Percentiles rank a stretch among this genome's conserved stretches.
phyloP scores from a whole-genome alignment of 2,113 vertebrate genomes.

The Vireo altiloquus region DNA sequence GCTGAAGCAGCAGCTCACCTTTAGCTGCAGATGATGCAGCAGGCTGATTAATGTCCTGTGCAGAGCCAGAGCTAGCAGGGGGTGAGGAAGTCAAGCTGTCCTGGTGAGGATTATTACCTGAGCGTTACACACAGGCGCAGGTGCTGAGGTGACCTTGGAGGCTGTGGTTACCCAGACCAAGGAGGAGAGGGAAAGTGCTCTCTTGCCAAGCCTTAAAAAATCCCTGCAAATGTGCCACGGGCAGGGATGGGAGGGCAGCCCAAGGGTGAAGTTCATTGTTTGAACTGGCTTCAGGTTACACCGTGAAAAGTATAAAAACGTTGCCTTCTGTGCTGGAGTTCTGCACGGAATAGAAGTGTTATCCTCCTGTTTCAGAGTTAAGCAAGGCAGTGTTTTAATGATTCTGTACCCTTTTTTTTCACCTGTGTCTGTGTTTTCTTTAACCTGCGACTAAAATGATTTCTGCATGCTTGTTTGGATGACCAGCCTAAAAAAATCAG shows the following conservation, averaged over 20 bases:
- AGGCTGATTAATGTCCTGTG: background rate
- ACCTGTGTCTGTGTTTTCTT: background rate
- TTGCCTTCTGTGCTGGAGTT: background rate
- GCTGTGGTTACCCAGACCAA: background rate
- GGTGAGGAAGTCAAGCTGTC: background rate
- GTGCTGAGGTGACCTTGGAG: constrained; percentile 6
- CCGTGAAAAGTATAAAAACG: background rate
- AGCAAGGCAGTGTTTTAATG: background rate
- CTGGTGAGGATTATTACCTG: background rate
- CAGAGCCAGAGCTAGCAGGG: background rate
- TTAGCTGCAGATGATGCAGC: background rate
- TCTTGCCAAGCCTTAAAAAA: background rate
- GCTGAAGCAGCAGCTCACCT: background rate
- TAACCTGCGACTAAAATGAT: background rate
- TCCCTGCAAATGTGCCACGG: background rate
- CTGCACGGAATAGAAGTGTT: background rate
- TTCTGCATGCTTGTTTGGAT: background rate
- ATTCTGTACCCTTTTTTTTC: background rate
- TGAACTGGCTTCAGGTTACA: background rate
- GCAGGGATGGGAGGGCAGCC: background rate
- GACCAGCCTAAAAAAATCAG: background rate
- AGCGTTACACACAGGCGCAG: background rate
- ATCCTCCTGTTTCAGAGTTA: background rate
- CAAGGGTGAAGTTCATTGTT: background rate
- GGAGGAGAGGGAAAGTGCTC: background rate